Base-by-base conservation (phyloP, 2,797 vertebrate genomes). In the Balearica regulorum region DNA sequence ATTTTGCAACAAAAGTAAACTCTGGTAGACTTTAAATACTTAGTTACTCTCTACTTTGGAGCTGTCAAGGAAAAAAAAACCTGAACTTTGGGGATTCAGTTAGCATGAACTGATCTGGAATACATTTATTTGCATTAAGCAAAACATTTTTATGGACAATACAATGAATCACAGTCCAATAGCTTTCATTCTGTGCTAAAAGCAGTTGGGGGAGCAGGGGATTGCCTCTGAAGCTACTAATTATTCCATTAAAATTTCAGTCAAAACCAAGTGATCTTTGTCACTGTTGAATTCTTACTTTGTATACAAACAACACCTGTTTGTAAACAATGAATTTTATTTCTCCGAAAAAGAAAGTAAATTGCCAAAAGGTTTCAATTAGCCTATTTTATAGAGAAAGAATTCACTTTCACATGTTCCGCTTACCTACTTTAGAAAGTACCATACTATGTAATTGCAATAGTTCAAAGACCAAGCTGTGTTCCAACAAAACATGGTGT, bases 171-270 rank as follows among this genome's bases (percentile, higher is more conserved):
- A 44, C 33, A 69, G 2, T 55, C n/a, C 44, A 57, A 12, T 2
- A 89, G 71, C 31, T 87, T 95, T 91, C 61, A 65, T 54, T 81
- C 54, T 90, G 72, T 81, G 55, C 55, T 82, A 81, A 96, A 91
- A 70, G 33, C 49, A 83, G 60, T n/a, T 64, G 48, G 19, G 4
- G 10, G 14, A 21, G 39, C n/a, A n/a, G 13, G 39, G 39, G 39
- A 61, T 41, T 43, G 43, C 77, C 79, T 69, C 58, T 80, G 64
- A 93, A 83, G 39, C 19, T 58, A 10, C 83, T 87, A 62, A 87
- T 81, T 81, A 75, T 57, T 31, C 53, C 58, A 81, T 35, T 68
- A 51, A 90, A 79, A 91, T 81, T 17, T 61, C 29, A 90, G 37
- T 66, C 92, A 85, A 91, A 88, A 85, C 1, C 46, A 93, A 85